Conservation (phyloP, 2,113 vertebrate species). For the Scytalopus superciliaris region DNA sequence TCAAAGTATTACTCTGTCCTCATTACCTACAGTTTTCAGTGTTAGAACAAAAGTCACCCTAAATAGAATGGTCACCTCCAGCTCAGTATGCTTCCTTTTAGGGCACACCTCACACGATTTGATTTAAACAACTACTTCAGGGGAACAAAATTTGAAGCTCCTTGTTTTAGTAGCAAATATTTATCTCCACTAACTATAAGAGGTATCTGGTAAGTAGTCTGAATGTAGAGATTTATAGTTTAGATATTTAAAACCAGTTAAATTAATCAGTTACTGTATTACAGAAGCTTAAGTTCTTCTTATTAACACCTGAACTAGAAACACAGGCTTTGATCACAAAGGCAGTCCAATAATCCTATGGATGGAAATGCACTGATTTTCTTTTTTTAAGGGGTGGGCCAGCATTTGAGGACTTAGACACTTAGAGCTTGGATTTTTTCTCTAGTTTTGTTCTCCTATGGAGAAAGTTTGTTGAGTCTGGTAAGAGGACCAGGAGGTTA, state of each 20-base stretch:
- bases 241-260: background rate
- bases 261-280: background rate
- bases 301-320: background rate
- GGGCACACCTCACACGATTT: background rate
- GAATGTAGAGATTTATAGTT: background rate
- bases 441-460: background rate
- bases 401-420: background rate
- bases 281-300: background rate
- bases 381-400: fast-evolving
- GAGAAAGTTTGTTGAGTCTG: background rate
- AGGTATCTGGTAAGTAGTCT: background rate
- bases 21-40: background rate
- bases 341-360: background rate
- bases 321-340: background rate
- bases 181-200: background rate
- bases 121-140: background rate
- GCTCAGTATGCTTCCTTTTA: background rate
- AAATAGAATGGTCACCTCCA: background rate
- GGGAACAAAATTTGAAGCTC: background rate
- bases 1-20: background rate
- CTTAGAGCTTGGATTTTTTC: background rate
- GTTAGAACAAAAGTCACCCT: background rate
- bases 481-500: background rate
- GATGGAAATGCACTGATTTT: background rate
- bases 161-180: background rate